These are phyloP conservation scores for Homalodisca vitripennis DNA, from an alignment of 1,140 invertebrate species.

Conservation along the genomic window DNA sequence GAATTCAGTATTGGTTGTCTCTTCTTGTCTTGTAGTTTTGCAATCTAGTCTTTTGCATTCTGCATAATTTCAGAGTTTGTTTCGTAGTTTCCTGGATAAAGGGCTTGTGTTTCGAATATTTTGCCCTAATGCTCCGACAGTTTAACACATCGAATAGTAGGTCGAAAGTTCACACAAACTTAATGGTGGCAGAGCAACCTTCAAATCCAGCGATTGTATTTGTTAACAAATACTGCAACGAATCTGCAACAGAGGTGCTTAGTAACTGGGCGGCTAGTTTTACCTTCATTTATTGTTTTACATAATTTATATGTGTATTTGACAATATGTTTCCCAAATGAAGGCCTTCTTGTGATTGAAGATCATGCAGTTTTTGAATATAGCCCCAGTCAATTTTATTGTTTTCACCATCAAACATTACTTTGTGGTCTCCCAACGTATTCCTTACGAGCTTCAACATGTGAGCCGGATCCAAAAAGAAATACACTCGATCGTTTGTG, in stretches of 20 bases:
- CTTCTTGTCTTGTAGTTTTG: too few relatives aligned
- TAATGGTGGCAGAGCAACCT: constrained; percentile 10
- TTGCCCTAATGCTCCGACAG: constrained; percentile 17
- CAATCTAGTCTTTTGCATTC: too few relatives aligned
- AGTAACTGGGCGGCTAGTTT: constrained; percentile 44
- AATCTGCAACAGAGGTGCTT: constrained; percentile 42
- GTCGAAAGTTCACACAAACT: constrained; percentile 3
- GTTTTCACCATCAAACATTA: constrained; percentile 34
- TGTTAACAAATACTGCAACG: constrained; percentile 37
- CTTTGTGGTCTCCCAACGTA: constrained; percentile 27
- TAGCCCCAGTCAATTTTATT: constrained; percentile 41
- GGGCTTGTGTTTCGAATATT: constrained; percentile 26
- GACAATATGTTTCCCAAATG: constrained; percentile 43
- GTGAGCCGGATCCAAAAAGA: constrained; percentile 38
- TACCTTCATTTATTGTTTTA: constrained; percentile 45
- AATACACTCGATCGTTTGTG: constrained; percentile 33
- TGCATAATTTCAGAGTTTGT: too few relatives aligned
- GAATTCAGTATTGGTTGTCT: too few relatives aligned
- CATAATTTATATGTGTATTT: constrained; percentile 41
- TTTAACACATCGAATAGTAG: neutral
- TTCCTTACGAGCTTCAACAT: constrained; percentile 39
- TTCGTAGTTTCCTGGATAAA: constrained; percentile 7
- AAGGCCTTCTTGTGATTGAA: constrained; percentile 42
- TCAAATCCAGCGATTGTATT: constrained; percentile 19
- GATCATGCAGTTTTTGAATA: constrained; percentile 40